phyloP scores from a whole-genome alignment of 53 echinoderm and acorn worm genomes.

The Paracentrotus lividus region DNA sequence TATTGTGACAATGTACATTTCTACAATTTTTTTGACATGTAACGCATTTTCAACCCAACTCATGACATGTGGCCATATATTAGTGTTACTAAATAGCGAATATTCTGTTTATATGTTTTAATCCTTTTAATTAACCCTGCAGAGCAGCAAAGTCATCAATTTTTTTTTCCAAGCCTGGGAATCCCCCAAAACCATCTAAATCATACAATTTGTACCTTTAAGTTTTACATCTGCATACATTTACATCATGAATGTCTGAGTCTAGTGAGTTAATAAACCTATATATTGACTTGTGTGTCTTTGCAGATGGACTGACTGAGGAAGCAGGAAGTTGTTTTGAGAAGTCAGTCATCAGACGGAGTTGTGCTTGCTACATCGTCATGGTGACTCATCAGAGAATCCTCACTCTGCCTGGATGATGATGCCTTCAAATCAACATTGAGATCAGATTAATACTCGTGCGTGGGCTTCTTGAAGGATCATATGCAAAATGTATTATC shows the following conservation, averaged over 20 bases:
- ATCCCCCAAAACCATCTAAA: background rate
- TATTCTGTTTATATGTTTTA: no score
- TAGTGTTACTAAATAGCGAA: no score
- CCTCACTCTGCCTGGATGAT: background rate
- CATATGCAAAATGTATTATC: background rate
- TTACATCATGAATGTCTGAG: background rate
- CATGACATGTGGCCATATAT: no score
- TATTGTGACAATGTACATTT: no score
- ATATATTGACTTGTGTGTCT: background rate
- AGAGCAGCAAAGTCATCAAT: no score
- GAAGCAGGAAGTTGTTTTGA: constrained; percentile 12
- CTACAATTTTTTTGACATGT: no score
- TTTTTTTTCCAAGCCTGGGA: no score
- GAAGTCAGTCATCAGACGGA: background rate
- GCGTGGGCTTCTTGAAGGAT: background rate
- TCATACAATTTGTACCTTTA: background rate
- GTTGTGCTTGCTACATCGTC: constrained; percentile 1
- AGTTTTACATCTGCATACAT: background rate
- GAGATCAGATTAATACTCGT: constrained; percentile 8
- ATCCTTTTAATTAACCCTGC: no score
- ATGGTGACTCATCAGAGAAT: background rate
- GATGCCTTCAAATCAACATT: background rate
- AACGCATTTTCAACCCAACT: no score
- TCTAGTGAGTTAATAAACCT: background rate
- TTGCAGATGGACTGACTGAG: constrained; percentile 4